Evolutionary conservation across 2,888 invertebrate species (phyloP).

Genomic region (Sycophila texana): DNA sequence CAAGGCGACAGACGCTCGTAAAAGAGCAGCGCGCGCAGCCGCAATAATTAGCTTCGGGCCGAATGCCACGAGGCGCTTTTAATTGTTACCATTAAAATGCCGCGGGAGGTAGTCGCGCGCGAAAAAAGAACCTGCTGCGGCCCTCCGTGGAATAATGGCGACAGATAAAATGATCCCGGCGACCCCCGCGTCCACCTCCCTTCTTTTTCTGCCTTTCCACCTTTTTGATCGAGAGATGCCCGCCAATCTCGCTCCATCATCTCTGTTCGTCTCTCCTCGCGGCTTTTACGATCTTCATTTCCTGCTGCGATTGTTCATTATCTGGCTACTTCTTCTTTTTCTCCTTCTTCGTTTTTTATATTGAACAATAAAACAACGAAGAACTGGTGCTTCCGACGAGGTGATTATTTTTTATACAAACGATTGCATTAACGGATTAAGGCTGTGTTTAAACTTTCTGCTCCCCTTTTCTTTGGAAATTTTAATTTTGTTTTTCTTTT

Average conservation of each 20-base stretch:
- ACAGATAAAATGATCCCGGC: slow-evolving; percentile 45
- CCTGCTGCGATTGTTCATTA: slow-evolving; percentile 30
- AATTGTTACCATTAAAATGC: slow-evolving; percentile 70
- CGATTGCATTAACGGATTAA: too few relatives aligned
- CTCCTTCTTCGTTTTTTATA: not conserved
- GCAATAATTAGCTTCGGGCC: slow-evolving; percentile 69
- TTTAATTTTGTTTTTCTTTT: too few relatives aligned
- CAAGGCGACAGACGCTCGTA: slow-evolving; percentile 60
- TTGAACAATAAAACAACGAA: too few relatives aligned
- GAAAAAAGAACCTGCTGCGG: slow-evolving; percentile 44
- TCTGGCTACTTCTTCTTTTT: not conserved
- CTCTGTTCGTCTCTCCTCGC: slow-evolving; percentile 6
- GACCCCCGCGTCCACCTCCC: not conserved
- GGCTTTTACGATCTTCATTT: slow-evolving; percentile 41
- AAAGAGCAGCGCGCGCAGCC: slow-evolving; percentile 61
- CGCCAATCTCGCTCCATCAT: not conserved
- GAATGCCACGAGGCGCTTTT: slow-evolving; percentile 62
- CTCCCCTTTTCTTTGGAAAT: too few relatives aligned
- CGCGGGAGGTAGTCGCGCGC: slow-evolving; percentile 12
- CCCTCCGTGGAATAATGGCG: slow-evolving; percentile 35
- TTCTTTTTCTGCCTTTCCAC: not conserved
- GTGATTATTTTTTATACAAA: too few relatives aligned
- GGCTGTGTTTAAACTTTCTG: too few relatives aligned
- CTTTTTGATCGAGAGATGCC: slow-evolving; percentile 42
- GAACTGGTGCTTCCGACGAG: too few relatives aligned